Evolutionary conservation across 2,113 vertebrate species (phyloP).

Genomic region (Pelusios castaneus): DNA sequence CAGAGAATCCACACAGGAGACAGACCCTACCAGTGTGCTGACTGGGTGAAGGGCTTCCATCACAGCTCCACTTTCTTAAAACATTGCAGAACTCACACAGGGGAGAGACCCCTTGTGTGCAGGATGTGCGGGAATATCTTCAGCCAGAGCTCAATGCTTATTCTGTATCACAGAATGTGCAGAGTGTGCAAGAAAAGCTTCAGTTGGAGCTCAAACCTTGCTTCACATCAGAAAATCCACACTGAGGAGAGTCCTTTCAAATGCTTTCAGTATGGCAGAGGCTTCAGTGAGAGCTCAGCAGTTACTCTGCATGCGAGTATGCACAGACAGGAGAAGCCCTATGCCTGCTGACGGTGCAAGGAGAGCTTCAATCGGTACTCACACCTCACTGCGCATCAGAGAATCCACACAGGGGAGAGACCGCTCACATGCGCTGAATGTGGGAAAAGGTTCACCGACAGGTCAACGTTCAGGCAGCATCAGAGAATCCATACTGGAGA

Average conservation of each 20-base stretch:
- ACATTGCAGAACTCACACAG: too few relatives aligned
- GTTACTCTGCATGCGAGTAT: neutral
- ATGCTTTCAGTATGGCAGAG: neutral
- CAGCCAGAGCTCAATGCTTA: too few relatives aligned
- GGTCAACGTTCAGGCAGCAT: neutral
- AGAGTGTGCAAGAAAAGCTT: neutral
- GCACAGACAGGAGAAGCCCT: neutral
- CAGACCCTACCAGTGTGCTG: too few relatives aligned
- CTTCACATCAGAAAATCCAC: neutral
- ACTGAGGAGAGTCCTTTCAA: too few relatives aligned
- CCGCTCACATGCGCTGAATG: neutral
- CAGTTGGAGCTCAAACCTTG: constrained; percentile 32
- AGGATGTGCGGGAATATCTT: too few relatives aligned
- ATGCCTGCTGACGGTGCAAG: constrained; percentile 11
- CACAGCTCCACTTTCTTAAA: too few relatives aligned
- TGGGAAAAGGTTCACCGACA: neutral
- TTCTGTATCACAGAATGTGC: neutral
- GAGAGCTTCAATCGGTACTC: constrained; percentile 10
- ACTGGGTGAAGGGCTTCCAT: too few relatives aligned
- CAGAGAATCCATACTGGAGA: constrained; percentile 36
- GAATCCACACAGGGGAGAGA: neutral
- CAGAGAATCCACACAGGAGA: neutral
- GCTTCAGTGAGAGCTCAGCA: neutral
- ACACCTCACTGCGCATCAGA: constrained; percentile 2
- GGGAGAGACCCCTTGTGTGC: too few relatives aligned